phyloP scores from a whole-genome alignment of 2,888 invertebrate species.

The Chouioia cunea region DNA sequence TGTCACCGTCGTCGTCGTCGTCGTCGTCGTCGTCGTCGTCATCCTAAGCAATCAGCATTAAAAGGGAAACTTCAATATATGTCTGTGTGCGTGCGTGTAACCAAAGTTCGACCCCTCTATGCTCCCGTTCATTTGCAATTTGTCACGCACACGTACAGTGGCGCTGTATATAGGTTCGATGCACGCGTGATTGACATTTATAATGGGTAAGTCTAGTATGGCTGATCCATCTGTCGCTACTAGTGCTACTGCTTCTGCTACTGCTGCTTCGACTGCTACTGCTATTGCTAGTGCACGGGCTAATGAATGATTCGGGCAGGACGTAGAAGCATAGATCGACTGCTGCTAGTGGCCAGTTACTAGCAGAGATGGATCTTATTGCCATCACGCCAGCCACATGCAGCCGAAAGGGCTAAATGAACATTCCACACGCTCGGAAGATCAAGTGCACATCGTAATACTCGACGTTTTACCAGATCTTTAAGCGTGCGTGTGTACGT shows the following conservation, averaged over 20 bases:
- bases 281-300: not conserved
- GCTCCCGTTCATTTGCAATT: constrained; percentile 13
- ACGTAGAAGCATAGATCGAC: not conserved
- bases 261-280: constrained; percentile 7
- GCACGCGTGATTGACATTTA: constrained; percentile 51
- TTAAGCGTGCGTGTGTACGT: not conserved
- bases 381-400: not conserved
- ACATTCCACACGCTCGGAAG: constrained; percentile 43
- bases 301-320: constrained; percentile 33
- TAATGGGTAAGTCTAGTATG: constrained; percentile 38
- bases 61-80: constrained; percentile 22
- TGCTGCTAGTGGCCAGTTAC: not conserved
- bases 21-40: too few species aligned
- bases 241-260: not conserved
- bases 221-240: constrained; percentile 47
- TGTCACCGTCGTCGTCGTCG: too few species aligned
- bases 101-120: not conserved
- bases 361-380: constrained; percentile 37
- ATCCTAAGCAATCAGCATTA: constrained; percentile 31
- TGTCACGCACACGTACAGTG: constrained; percentile 8
- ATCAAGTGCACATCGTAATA: constrained; percentile 37
- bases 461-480: too few species aligned
- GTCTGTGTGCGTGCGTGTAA: not conserved
- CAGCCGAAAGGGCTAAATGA: constrained; percentile 37
- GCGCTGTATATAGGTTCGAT: constrained; percentile 6